phyloP scores from a whole-genome alignment of 1,140 invertebrate genomes.

The Hormaphis cornu region DNA sequence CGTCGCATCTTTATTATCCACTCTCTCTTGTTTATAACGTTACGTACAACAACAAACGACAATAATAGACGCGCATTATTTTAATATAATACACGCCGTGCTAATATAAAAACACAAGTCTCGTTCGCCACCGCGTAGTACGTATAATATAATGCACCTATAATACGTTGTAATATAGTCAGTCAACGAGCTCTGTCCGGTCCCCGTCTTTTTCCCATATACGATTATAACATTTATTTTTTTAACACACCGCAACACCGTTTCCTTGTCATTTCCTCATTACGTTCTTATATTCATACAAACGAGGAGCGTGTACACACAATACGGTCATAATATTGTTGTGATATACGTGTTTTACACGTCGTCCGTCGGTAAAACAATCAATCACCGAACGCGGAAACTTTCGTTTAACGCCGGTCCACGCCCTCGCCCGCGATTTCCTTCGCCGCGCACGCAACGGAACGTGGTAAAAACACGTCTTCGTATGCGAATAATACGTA shows the following conservation, averaged over 20 bases:
- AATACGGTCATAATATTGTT: neutral
- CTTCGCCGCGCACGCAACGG: neutral
- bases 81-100: neutral
- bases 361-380: conserved; percentile 12
- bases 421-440: neutral
- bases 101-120: neutral
- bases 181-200: conserved; percentile 29
- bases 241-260: neutral
- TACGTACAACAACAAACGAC: neutral
- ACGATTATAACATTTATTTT: neutral
- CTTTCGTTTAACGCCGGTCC: conserved; percentile 17
- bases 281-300: conserved; percentile 19
- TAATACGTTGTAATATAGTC: no score
- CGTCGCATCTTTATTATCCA: neutral
- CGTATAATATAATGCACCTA: no score
- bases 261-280: conserved; percentile 32
- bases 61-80: neutral
- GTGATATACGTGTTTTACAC: neutral
- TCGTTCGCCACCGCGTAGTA: neutral
- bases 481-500: no score
- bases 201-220: conserved; percentile 28
- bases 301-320: no score
- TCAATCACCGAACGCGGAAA: conserved; percentile 31
- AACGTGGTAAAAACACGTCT: no score
- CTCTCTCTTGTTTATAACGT: neutral